phyloP scores from a whole-genome alignment of 2,888 invertebrate species.

The Drosophila cyrtoloma region DNA sequence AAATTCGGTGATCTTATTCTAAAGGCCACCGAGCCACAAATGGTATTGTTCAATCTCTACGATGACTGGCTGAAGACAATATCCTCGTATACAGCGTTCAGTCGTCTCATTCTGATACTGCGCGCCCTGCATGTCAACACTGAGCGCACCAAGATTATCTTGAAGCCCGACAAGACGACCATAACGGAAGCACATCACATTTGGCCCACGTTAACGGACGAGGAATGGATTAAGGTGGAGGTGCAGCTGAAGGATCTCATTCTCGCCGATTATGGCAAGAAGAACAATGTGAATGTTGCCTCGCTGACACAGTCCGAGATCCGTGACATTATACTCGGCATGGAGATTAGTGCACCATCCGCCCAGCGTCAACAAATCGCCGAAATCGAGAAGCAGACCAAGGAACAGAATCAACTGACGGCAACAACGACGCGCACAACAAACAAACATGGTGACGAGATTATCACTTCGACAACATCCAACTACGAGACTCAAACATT shows the following conservation, averaged over 20 bases:
- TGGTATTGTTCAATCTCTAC: slow-evolving; percentile 99
- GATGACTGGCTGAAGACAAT: slow-evolving; percentile 99
- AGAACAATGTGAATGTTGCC: slow-evolving; percentile 99
- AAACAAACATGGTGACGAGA: slow-evolving; percentile 99
- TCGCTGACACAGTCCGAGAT: slow-evolving; percentile 99
- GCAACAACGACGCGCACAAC: slow-evolving; percentile 99
- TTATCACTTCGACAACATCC: slow-evolving; percentile 99
- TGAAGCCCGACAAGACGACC: slow-evolving; percentile 99
- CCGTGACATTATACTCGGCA: slow-evolving; percentile 99
- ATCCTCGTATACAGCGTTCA: slow-evolving; percentile 99
- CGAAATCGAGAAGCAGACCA: slow-evolving; percentile 99
- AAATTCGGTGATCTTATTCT: slow-evolving; percentile 99
- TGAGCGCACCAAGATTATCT: slow-evolving; percentile 98
- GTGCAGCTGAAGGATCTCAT: slow-evolving; percentile 99
- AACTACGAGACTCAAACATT: slow-evolving; percentile 99
- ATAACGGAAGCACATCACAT: slow-evolving; percentile 99
- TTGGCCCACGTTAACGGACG: slow-evolving; percentile 98
- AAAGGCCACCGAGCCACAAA: slow-evolving; percentile 99
- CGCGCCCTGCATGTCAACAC: slow-evolving; percentile 99
- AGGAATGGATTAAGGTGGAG: slow-evolving; percentile 99
- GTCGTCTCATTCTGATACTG: slow-evolving; percentile 97
- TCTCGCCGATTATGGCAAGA: slow-evolving; percentile 99
- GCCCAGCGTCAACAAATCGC: slow-evolving; percentile 99
- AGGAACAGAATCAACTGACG: slow-evolving; percentile 98
- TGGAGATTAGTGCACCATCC: slow-evolving; percentile 99